phyloP scores from a whole-genome alignment of 2,113 vertebrate genomes.

The Nettapus auritus region DNA sequence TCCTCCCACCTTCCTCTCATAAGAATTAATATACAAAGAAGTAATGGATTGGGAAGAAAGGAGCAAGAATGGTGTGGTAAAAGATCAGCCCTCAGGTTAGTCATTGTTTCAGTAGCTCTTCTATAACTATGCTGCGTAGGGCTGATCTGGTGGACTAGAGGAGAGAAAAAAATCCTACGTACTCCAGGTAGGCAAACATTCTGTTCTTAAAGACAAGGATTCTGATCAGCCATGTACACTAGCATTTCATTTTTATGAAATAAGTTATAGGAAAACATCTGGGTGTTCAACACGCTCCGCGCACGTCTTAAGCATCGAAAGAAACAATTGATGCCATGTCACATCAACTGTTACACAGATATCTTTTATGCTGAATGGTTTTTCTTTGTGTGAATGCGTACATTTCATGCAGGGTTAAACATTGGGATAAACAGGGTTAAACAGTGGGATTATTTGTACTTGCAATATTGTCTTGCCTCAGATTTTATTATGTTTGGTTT shows the following conservation, averaged over 20 bases:
- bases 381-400: background rate
- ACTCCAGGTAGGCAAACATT: slow-evolving; percentile 12
- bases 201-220: background rate
- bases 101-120: slow-evolving; percentile 66
- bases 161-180: background rate
- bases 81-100: slow-evolving; percentile 94
- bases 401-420: background rate
- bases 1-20: background rate
- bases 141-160: background rate
- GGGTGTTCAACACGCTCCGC: background rate
- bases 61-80: slow-evolving; percentile 95
- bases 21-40: slow-evolving; percentile 98
- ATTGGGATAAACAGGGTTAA: background rate
- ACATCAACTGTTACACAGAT: background rate
- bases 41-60: slow-evolving; percentile 98
- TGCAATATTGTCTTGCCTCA: slow-evolving; percentile 72
- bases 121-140: background rate
- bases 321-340: background rate
- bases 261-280: background rate
- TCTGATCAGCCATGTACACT: background rate
- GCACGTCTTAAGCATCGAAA: background rate
- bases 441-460: background rate
- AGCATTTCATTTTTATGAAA: background rate
- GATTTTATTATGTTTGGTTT: slow-evolving; percentile 83
- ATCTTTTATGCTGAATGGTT: background rate